phyloP scores from a whole-genome alignment of 2,888 invertebrate genomes.

The Pammene fasciana region DNA sequence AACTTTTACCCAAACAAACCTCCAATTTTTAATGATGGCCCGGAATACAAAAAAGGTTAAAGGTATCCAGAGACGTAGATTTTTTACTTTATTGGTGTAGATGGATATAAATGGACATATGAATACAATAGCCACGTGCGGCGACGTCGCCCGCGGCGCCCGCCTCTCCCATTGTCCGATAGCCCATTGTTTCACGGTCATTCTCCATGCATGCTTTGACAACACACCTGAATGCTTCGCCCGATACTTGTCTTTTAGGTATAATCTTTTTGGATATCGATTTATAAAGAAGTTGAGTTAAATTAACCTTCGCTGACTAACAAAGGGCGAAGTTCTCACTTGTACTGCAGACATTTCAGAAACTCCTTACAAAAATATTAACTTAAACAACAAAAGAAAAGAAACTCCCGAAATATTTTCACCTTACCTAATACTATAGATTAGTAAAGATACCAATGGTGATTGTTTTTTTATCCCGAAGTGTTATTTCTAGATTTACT shows the following conservation, averaged over 20 bases:
- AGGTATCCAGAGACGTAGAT: conserved; percentile 36
- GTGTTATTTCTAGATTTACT: no score
- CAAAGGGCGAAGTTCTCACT: background rate
- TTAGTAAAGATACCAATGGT: no score
- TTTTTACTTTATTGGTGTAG: conserved; percentile 50
- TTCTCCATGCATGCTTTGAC: conserved; percentile 71
- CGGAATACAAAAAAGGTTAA: conserved; percentile 41
- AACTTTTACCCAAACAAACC: conserved; percentile 9
- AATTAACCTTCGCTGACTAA: background rate
- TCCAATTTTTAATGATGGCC: conserved; percentile 34
- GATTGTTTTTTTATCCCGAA: no score
- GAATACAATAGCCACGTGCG: conserved; percentile 79
- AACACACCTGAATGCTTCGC: conserved; percentile 62
- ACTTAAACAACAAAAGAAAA: no score
- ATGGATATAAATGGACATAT: conserved; percentile 60
- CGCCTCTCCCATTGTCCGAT: conserved; percentile 69
- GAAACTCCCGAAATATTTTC: no score
- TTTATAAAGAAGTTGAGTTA: conserved; percentile 16
- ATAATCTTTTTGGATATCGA: conserved; percentile 33
- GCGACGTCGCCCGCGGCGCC: conserved; percentile 50
- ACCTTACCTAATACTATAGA: no score
- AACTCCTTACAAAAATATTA: no score
- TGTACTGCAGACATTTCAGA: background rate
- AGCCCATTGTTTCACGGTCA: conserved; percentile 77
- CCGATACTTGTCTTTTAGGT: conserved; percentile 50